phyloP scores from a whole-genome alignment of 2,888 invertebrate species.

The Acanthopleura granulata region DNA sequence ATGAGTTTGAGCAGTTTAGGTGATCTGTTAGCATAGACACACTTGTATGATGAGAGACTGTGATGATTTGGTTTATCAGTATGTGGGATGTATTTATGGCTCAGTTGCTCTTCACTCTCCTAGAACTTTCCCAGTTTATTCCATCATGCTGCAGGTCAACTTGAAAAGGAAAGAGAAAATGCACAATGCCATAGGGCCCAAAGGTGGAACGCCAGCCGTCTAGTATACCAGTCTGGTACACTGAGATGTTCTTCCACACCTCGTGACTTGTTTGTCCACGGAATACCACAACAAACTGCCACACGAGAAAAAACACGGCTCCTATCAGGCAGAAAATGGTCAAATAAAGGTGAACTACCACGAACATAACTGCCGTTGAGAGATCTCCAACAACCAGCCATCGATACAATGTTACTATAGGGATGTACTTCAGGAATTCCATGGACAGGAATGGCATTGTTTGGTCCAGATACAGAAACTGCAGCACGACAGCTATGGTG shows the following conservation, averaged over 20 bases:
- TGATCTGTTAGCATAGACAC: no score
- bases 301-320: slow-evolving; percentile 42
- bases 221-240: slow-evolving; percentile 20
- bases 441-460: slow-evolving; percentile 40
- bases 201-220: slow-evolving; percentile 56
- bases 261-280: slow-evolving; percentile 57
- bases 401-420: slow-evolving; percentile 41
- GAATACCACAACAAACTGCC: slow-evolving; percentile 47
- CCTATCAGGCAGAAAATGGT: slow-evolving; percentile 34
- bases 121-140: slow-evolving; percentile 46
- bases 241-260: slow-evolving; percentile 36
- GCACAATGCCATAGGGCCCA: slow-evolving; percentile 45
- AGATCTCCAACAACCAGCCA: slow-evolving; percentile 43
- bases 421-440: slow-evolving; percentile 43
- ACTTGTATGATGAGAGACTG: no score
- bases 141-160: slow-evolving; percentile 43
- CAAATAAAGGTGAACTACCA: slow-evolving; percentile 42
- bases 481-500: slow-evolving; percentile 38
- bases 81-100: background rate
- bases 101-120: slow-evolving; percentile 42
- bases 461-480: slow-evolving; percentile 47
- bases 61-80: no score
- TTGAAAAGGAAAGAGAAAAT: slow-evolving; percentile 40
- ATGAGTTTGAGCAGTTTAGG: no score
- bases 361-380: slow-evolving; percentile 35